Percentiles rank a stretch among this genome's conserved stretches.
Conservation (phyloP, 2,888 invertebrate species). For the Mythimna loreyi region DNA sequence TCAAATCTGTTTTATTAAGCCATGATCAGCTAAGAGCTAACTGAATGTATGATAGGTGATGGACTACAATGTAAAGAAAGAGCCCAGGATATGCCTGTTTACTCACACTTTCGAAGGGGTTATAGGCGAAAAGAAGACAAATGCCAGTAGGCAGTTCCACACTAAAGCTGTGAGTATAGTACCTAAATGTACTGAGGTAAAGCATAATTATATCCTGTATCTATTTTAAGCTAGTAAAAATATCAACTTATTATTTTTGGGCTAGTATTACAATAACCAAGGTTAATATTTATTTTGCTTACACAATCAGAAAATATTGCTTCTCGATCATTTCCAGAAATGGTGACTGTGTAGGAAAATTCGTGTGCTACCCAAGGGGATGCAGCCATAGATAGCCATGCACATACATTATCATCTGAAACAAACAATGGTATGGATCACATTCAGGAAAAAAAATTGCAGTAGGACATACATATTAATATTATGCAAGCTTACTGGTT, state of each 20-base stretch:
- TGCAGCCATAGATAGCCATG: constrained; percentile 87
- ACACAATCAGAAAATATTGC: constrained; percentile 87
- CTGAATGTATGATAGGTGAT: too few relatives aligned
- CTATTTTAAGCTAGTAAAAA: not conserved
- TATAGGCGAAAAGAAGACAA: not conserved
- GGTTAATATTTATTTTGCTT: constrained; percentile 65
- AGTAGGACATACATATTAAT: not conserved
- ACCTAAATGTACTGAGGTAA: not conserved
- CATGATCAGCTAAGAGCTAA: not conserved
- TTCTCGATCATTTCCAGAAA: constrained; percentile 87
- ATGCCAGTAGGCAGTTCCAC: not conserved
- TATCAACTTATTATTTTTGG: not conserved
- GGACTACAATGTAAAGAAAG: not conserved
- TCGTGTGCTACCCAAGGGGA: constrained; percentile 84
- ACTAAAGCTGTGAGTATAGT: not conserved
- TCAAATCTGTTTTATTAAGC: not conserved
- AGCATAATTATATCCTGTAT: not conserved
- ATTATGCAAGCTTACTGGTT: constrained; percentile 71
- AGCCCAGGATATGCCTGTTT: not conserved
- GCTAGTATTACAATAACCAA: not conserved
- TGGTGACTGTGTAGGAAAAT: constrained; percentile 84
- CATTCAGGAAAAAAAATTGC: not conserved
- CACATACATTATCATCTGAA: constrained; percentile 78
- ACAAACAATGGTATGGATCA: constrained; percentile 39
- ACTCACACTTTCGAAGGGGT: not conserved